phyloP scores from a whole-genome alignment of 1,140 invertebrate genomes.

The Pseudobourletiella spinata region DNA sequence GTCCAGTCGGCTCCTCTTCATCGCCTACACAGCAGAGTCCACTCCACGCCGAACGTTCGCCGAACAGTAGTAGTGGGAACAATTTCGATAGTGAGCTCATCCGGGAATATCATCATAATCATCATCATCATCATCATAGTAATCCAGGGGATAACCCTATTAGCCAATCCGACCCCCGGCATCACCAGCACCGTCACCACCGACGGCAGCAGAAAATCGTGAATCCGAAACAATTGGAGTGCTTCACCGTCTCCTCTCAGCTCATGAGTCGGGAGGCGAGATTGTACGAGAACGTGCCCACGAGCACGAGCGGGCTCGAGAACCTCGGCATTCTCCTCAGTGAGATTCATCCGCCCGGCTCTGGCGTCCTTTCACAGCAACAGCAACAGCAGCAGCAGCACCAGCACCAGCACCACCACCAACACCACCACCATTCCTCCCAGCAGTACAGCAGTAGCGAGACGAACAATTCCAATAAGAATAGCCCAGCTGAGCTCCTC shows the following conservation, averaged over 20 bases:
- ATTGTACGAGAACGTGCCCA: conserved; percentile 33
- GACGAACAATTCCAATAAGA: conserved; percentile 9
- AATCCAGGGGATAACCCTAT: background rate
- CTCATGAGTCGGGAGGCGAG: conserved; percentile 22
- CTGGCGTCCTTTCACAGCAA: background rate
- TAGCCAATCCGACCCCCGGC: background rate
- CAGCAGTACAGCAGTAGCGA: conserved; percentile 12
- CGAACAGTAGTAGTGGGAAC: conserved; percentile 1
- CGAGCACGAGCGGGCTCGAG: conserved; percentile 18
- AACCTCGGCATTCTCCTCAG: conserved; percentile 21
- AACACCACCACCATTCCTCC: no score
- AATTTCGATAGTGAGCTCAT: background rate
- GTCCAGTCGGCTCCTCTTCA: conserved; percentile 14
- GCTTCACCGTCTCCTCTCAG: conserved; percentile 33
- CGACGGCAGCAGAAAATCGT: background rate
- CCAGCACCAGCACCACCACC: background rate
- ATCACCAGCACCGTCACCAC: conserved; percentile 11
- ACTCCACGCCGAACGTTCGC: background rate
- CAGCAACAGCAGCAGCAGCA: background rate
- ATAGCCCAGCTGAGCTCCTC: conserved; percentile 20
- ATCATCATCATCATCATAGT: conserved; percentile 6
- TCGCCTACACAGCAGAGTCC: conserved; percentile 24
- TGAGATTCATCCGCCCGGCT: conserved; percentile 4
- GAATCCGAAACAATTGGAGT: conserved; percentile 7
- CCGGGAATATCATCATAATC: background rate